Conservation (phyloP, 2,797 vertebrate species). For the Cyprinodon diabolis region DNA sequence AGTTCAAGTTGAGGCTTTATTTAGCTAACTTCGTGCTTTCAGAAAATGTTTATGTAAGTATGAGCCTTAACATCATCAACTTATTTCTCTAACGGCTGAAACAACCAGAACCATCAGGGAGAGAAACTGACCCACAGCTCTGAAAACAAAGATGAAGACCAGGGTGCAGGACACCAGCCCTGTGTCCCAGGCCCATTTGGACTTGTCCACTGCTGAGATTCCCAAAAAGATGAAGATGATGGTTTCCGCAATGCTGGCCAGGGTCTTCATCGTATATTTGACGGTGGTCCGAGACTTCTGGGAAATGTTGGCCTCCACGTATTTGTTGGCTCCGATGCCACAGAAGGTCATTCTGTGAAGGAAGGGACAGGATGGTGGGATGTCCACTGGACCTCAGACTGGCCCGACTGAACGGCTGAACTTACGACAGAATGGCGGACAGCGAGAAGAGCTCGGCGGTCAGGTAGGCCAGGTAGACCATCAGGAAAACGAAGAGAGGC, state of each 20-base stretch:
- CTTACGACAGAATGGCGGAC: conserved; percentile 95
- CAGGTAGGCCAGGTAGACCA: conserved; percentile 94
- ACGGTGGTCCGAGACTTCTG: conserved; percentile 96
- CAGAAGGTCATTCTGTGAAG: conserved; percentile 91
- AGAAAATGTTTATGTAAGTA: too few relatives aligned
- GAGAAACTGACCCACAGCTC: conserved; percentile 83
- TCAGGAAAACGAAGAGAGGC: conserved; percentile 92
- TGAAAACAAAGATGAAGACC: conserved; percentile 94
- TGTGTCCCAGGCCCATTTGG: conserved; percentile 97
- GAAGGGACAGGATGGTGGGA: background rate
- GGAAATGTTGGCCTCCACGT: conserved; percentile 96
- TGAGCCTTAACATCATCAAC: too few relatives aligned
- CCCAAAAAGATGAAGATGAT: conserved; percentile 98
- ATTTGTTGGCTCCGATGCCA: conserved; percentile 95
- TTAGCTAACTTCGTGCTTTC: too few relatives aligned
- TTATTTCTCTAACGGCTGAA: background rate
- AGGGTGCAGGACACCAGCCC: conserved; percentile 92
- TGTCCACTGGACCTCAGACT: background rate
- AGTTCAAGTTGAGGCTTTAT: too few relatives aligned
- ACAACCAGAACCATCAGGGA: background rate
- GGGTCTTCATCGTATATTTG: conserved; percentile 97
- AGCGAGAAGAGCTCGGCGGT: conserved; percentile 93
- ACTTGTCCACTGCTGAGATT: conserved; percentile 93
- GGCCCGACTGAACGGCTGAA: conserved; percentile 27
- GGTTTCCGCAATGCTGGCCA: conserved; percentile 95